Conservation (phyloP, 2,888 invertebrate species). For the Chaetoderma sp. region DNA sequence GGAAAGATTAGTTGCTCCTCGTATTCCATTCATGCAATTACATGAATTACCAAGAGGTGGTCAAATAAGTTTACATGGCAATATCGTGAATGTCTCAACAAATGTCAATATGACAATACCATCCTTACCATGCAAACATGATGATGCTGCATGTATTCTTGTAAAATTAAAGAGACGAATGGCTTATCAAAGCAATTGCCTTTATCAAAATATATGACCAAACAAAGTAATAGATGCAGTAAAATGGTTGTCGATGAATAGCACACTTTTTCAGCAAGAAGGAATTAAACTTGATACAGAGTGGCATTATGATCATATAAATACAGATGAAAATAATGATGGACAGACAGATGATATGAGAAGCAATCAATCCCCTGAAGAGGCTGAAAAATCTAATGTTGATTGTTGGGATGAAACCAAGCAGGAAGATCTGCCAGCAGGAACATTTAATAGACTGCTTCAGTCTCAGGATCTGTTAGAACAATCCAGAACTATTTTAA, state of each 20-base stretch:
- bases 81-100: not conserved
- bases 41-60: conserved; percentile 32
- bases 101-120: not conserved
- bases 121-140: conserved; percentile 17
- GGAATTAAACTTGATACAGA: not conserved
- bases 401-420: no score
- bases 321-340: no score
- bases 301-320: no score
- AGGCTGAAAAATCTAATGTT: no score
- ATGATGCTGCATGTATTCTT: conserved; percentile 29
- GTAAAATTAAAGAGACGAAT: conserved; percentile 31
- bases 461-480: no score
- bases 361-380: no score
- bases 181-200: conserved; percentile 31
- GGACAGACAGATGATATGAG: no score
- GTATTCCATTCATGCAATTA: conserved; percentile 65
- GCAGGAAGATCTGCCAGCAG: no score
- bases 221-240: conserved; percentile 23
- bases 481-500: no score
- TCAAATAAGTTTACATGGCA: not conserved
- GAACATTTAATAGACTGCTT: no score
- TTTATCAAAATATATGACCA: conserved; percentile 32
- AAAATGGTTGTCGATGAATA: conserved; percentile 7
- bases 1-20: conserved; percentile 61
- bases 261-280: conserved; percentile 23